Base-by-base conservation (phyloP, 2,113 vertebrate species). In the Hoplias malabaricus region DNA sequence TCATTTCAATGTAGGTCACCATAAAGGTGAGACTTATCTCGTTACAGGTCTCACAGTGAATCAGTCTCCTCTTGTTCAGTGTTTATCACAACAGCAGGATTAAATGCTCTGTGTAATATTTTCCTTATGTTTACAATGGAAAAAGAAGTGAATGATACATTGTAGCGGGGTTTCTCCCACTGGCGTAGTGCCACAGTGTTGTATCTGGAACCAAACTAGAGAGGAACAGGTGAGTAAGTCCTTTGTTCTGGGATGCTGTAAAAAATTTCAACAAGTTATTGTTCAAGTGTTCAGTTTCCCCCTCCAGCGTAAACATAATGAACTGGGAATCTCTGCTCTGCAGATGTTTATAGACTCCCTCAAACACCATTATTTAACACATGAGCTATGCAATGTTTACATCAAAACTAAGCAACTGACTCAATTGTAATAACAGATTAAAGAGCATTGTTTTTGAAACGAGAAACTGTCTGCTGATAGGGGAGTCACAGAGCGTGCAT, bases 251-350 rank as follows among this genome's bases (percentile, higher is more conserved):
- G 2, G 31, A 23, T 27, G 65, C 11, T 74, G 63, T 67, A 78
- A 69, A 82, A 82, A 77, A 43, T 74, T 38, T 78, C 75, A 78
- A 65, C 75, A 82, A 67, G 72, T 78, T 77, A 73, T 82, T 50
- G n/a, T n/a, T n/a, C n/a, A 46, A 69, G 63, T 69, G 48, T 77
- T 61, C 43, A 57, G 65, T 50, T 40, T 56, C 46, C 65, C 36
- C 80, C 75, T 63, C 27, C n/a, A 68, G 80, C 69, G 27, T 78
- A 33, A 78, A 68, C 75, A 73, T 78, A 78, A 82, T 69, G 62
- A 74, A 69, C 43, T 78, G 27, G 31, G 59, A 74, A 69, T 42
- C 34, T 73, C 76, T 72, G 70, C 43, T 8, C 25, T 69, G 56
- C 80, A 78, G 80, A 82, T 82, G 80, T 78, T 73, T 33, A 31